Percentiles rank a stretch among this genome's conserved stretches.
These are phyloP conservation scores for Mobula birostris DNA, from an alignment of 2,113 vertebrate genomes.

Conservation along the genomic window DNA sequence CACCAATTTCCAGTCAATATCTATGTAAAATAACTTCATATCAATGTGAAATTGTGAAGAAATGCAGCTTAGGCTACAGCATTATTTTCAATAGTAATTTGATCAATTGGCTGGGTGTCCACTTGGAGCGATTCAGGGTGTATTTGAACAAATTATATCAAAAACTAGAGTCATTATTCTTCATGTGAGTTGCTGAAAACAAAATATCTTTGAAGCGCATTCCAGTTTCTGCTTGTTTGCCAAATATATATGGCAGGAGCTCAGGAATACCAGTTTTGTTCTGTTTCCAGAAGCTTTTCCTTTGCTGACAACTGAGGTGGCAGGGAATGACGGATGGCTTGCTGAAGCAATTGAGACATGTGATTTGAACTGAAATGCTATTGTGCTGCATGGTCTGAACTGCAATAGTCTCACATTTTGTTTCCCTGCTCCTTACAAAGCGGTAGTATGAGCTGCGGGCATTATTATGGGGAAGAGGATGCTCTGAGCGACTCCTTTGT, in stretches of 20 bases:
- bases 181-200: background rate
- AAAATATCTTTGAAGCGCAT: background rate
- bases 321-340: background rate
- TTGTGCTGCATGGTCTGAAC: background rate
- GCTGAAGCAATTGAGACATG: background rate
- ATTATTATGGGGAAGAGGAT: constrained; percentile 14
- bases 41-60: background rate
- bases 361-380: constrained; percentile 21
- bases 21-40: background rate
- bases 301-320: constrained; percentile 13
- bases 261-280: constrained; percentile 19
- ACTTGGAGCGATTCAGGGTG: background rate
- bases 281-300: constrained; percentile 25
- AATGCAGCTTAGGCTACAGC: background rate
- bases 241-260: background rate
- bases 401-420: background rate
- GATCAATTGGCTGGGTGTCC: background rate
- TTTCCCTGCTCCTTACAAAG: background rate
- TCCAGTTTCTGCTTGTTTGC: background rate
- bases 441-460: background rate
- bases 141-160: background rate
- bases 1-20: background rate
- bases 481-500: background rate
- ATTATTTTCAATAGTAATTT: background rate
- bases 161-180: background rate